These are phyloP conservation scores for Nyctereutes procyonoides DNA, from an alignment of 2,113 vertebrate species.

Conservation along the genomic window DNA sequence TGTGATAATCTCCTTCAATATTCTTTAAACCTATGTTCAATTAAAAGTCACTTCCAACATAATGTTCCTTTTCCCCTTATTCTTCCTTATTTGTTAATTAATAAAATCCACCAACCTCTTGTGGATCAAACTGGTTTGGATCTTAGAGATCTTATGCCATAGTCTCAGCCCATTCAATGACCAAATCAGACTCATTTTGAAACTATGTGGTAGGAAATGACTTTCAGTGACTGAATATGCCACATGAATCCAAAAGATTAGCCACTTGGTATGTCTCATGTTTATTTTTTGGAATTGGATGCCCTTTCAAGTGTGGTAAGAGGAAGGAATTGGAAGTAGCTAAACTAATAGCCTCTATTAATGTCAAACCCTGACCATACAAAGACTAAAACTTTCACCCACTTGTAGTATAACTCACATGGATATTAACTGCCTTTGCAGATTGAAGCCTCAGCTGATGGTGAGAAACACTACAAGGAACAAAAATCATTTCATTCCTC, in stretches of 20 bases:
- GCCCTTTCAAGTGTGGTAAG: conserved; percentile 13
- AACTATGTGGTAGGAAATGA: neutral
- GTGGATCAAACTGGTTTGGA: neutral
- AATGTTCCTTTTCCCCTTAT: neutral
- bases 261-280: neutral
- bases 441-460: neutral
- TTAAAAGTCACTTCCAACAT: neutral
- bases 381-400: neutral
- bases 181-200: neutral
- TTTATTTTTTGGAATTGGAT: neutral
- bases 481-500: conserved; percentile 63
- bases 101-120: neutral
- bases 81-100: neutral
- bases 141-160: neutral
- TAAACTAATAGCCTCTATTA: conserved; percentile 26
- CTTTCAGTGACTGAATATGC: neutral
- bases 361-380: neutral
- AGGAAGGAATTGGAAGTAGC: conserved; percentile 35
- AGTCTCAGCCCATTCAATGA: neutral
- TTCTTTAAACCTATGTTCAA: neutral
- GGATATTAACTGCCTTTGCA: conserved; percentile 9
- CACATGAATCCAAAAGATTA: neutral
- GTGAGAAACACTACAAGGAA: conserved; percentile 23
- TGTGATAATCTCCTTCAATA: neutral
- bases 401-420: neutral